Evolutionary conservation across 1,140 invertebrate species (phyloP), one percentile per base, ranked within the genome.

Genomic region (Fopius arisanus): DNA sequence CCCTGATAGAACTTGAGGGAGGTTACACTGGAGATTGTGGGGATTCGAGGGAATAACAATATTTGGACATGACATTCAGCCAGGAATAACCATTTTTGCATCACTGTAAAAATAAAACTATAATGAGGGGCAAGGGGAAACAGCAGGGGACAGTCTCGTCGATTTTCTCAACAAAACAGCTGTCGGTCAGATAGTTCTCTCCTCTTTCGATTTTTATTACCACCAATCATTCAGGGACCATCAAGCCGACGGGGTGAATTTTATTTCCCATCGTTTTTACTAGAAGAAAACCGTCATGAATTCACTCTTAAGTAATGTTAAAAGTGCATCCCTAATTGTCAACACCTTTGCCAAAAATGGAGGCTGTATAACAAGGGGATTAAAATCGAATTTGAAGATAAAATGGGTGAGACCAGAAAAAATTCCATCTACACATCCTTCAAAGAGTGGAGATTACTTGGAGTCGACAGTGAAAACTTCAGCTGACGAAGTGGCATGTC

Each of bases 391-490:
- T 75, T 82, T 91, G 66, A 91, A 91, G 81, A 91, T 92, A 31
- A 90, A 91, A 88, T 93, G 92, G 92, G 82, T 89, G 10, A 83
- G 89, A 31, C 92, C 92, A 1, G 86, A 88, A 73, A 90, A 90
- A 83, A 86, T 91, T 66, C 79, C 89, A 0, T 89, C 86, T 70
- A 83, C 81, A 54, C 84, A 89, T 72, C 88, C 90, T 1, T 82
- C 87, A 75, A 90, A 90, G 79, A 90, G 88, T 70, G 92, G 92
- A 5, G 92, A 93, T n/a, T n/a, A n/a, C 83, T 78, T 89, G 5
- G 81, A 82, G 48, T 73, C 89, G 37, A 62, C 89, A 40, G 76
- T 88, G 2, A 63, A 85, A 3, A 66, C 91, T 6, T 84, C 88
- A 62, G 66, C 83, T 48, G 82, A 82, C 3, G 82, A 88, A 41